Base-by-base conservation (phyloP, 1,140 invertebrate genomes). In the Bombus soroeensis region DNA sequence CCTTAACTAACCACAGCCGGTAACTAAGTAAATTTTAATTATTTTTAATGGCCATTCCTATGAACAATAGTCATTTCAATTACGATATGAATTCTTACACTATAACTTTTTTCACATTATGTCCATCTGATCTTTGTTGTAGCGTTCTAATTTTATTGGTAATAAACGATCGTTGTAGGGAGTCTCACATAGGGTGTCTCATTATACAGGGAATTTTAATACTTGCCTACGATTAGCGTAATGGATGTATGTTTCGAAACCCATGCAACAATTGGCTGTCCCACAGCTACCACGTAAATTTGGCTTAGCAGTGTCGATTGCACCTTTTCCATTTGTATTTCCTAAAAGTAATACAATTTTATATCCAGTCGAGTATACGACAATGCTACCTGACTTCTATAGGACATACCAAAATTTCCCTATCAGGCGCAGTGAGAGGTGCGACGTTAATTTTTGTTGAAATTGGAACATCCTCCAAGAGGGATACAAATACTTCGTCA, bases 391-490 rank as follows among this genome's bases (percentile, higher is more conserved):
- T 15, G 0, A 53, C 22, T 43, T 75, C 72, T 57, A 15, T 59
- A 25, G 18, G 25, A 90, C 90, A 32, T 91, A 96, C 95, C 91
- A 96, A 83, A 87, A 95, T 96, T 93, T 96, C 96, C 94, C 95
- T 96, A 88, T 97, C 96, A 86, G 96, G 93, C 39, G 88, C 64
- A n/a, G 93, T 95, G 57, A 93, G 79, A 10, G 96, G 96, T 39
- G 72, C 74, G 0, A 95, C 93, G 53, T 81, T 76, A 47, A 94
- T 82, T 75, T 90, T 93, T 41, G 87, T 92, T 37, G 95, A 64
- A 37, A 88, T 76, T 10, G 92, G 83, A 28, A 91, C 77, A 32
- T 92, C 72, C 34, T 90, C 76, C 28, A 92, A 25, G 8, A 78
- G 90, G 4, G 92, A 92, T 37, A 95, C 89, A 37, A 89, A 85